These are phyloP conservation scores for Sturnus vulgaris DNA, from an alignment of 2,113 vertebrate genomes.

Conservation along the genomic window DNA sequence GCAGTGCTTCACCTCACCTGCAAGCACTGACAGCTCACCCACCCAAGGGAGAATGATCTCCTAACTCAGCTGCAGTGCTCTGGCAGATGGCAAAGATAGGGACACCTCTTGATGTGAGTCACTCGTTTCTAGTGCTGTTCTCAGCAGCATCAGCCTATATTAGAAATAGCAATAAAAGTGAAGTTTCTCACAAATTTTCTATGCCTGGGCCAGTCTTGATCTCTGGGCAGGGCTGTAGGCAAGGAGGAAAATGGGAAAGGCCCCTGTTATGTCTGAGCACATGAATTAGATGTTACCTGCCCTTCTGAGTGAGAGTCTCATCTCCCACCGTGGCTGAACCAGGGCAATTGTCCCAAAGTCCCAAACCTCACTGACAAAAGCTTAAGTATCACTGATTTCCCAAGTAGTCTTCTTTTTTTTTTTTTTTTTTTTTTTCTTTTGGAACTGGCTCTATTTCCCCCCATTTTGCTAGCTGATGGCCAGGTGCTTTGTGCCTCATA, in stretches of 20 bases:
- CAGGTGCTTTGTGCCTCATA: background rate
- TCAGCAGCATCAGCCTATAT: background rate
- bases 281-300: background rate
- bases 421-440: background rate
- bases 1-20: background rate
- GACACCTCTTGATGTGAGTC: background rate
- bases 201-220: background rate
- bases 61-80: background rate
- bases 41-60: rapidly evolving
- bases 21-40: background rate
- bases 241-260: background rate
- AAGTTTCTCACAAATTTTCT: background rate
- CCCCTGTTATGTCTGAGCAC: background rate
- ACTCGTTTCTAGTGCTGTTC: background rate
- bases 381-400: background rate
- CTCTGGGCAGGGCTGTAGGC: background rate
- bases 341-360: background rate
- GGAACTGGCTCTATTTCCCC: background rate
- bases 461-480: background rate
- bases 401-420: background rate
- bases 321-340: background rate
- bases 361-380: background rate
- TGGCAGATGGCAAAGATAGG: background rate
- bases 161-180: background rate
- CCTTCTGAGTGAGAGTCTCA: background rate